A percentile compares a stretch with the other conserved stretches of the same genome.
These are phyloP conservation scores for Gavia stellata DNA, from an alignment of 2,113 vertebrate genomes.

Conservation along the genomic window DNA sequence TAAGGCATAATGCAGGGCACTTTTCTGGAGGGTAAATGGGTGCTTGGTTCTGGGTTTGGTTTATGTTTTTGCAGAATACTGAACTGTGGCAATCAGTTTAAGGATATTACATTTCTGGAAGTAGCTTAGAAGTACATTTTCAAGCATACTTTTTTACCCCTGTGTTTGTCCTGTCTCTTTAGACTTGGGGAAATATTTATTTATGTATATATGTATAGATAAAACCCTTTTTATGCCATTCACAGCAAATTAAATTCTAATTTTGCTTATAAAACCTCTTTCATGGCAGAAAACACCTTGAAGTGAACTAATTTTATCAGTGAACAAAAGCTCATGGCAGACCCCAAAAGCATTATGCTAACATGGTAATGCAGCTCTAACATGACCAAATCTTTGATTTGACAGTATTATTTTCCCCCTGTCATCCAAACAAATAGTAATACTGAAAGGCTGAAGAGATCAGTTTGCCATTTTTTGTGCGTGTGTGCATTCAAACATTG, in stretches of 20 bases:
- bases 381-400: not conserved
- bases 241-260: not conserved
- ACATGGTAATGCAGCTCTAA: not conserved
- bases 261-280: not conserved
- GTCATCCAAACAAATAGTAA: not conserved
- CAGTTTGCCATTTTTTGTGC: not conserved
- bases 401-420: not conserved
- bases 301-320: not conserved
- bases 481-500: not conserved
- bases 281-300: not conserved
- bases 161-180: not conserved
- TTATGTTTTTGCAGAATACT: not conserved
- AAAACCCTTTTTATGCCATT: not conserved
- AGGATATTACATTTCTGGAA: not conserved
- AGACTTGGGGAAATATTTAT: not conserved
- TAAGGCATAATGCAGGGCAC: not conserved
- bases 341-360: not conserved
- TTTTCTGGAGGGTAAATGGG: not conserved
- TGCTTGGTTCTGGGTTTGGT: not conserved
- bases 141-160: not conserved
- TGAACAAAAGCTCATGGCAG: not conserved
- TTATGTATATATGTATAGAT: not conserved
- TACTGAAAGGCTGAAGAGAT: not conserved
- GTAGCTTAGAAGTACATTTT: not conserved
- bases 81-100: not conserved